phyloP scores from a whole-genome alignment of 2,888 invertebrate species.

The Gnatocerus cornutus region DNA sequence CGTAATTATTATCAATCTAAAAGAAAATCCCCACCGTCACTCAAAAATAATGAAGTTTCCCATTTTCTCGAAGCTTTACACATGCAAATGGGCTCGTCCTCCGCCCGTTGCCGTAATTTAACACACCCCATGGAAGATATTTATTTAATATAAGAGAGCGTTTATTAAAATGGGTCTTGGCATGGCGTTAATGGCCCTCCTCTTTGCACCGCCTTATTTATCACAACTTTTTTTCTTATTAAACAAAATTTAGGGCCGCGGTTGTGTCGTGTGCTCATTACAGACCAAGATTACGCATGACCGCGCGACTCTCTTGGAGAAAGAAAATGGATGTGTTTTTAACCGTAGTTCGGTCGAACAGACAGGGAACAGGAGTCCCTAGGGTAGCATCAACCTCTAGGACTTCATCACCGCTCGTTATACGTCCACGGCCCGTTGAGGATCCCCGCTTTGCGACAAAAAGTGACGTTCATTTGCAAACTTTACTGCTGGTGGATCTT shows the following conservation, averaged over 20 bases:
- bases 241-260: not conserved
- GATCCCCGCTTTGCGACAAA: conserved; percentile 47
- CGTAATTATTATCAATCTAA: conserved; percentile 26
- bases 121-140: conserved; percentile 50
- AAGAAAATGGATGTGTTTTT: conserved; percentile 48
- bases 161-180: conserved; percentile 46
- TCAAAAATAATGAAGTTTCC: conserved; percentile 53
- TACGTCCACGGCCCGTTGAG: conserved; percentile 48
- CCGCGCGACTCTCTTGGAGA: conserved; percentile 4
- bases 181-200: conserved; percentile 38
- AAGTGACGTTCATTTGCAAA: conserved; percentile 56
- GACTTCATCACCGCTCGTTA: conserved; percentile 59
- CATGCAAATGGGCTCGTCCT: conserved; percentile 51
- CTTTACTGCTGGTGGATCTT: conserved; percentile 43
- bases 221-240: conserved; percentile 37
- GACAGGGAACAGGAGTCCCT: conserved; percentile 52
- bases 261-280: not conserved
- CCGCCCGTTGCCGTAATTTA: conserved; percentile 47
- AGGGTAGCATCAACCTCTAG: conserved; percentile 55
- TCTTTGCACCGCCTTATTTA: conserved; percentile 30
- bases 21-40: conserved; percentile 43
- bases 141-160: conserved; percentile 49
- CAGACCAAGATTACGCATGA: conserved; percentile 2
- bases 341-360: conserved; percentile 42
- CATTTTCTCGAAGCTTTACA: conserved; percentile 51